Base-by-base conservation (phyloP, 2,113 vertebrate species). In the Oreamnos americanus region DNA sequence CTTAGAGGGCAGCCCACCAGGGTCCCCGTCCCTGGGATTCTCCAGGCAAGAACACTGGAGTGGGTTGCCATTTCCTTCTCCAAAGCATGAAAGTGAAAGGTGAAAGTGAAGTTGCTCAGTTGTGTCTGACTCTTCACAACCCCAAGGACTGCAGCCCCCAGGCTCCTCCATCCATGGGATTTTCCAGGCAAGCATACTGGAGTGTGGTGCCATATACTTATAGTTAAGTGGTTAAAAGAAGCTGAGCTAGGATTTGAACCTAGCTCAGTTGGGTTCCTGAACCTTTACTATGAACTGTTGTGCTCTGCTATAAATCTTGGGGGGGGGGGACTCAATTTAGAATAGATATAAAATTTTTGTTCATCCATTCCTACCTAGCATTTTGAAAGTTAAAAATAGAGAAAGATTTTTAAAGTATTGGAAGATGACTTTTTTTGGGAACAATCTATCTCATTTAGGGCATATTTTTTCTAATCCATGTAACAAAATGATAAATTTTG, bases 331-430 rank as follows among this genome's bases (percentile, higher is more conserved):
- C 43, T 88, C 55, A 88, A 2, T 53, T 74, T 86, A 81, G 45
- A 71, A 55, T 43, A 51, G n/a, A 47, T 92, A 67, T n/a, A 90
- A 92, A 58, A 82, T 15, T 45, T 93, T 58, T 87, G 21, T 84
- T 95, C 17, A 78, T 78, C 26, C 23, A 26, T 33, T 60, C 67
- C 36, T 87, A 2, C 21, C 45, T 95, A 85, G 49, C 21, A 93
- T 26, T 74, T 79, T 87, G 15, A 78, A 97, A 93, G 15, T 95
- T 90, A 86, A 60, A 86, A 83, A 92, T 28, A 82, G 47, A 25
- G 36, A 55, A 62, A 79, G 25, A 47, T 6, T 39, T 93, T 19
- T 8, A 90, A 87, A 55, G 2, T 76, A 90, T 96, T 91, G 60
- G 30, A 94, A 85, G 33, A 33, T 94, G 28, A 76, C 9, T 94